Evolutionary conservation across 2,888 invertebrate species (phyloP).

Genomic region (Eristalis pertinax): DNA sequence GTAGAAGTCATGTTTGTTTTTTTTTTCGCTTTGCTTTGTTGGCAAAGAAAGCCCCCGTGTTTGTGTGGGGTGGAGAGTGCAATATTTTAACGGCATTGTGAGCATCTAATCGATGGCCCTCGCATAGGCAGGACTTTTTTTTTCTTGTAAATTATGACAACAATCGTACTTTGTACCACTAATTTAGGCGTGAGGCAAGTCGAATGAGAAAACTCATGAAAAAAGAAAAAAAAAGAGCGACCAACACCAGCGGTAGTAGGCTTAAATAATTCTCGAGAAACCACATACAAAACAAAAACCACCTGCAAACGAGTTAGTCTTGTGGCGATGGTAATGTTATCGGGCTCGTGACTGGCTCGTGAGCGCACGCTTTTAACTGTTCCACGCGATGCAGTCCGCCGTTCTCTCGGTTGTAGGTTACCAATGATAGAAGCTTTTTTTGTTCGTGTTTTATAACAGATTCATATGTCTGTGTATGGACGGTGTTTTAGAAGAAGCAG

Average conservation of each 20-base stretch:
- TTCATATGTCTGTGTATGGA: too few relatives aligned
- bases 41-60: background rate
- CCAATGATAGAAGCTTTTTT: background rate
- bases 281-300: conserved; percentile 1
- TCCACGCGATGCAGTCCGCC: background rate
- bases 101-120: too few relatives aligned
- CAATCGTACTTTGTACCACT: too few relatives aligned
- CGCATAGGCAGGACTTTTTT: too few relatives aligned
- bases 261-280: conserved; percentile 1
- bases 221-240: background rate
- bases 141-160: too few relatives aligned
- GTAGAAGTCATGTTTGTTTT: background rate
- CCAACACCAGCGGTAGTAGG: background rate
- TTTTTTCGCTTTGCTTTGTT: background rate
- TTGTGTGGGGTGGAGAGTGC: too few relatives aligned
- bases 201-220: too few relatives aligned
- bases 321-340: conserved; percentile 3
- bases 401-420: background rate
- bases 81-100: too few relatives aligned
- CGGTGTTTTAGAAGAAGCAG: too few relatives aligned
- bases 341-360: conserved; percentile 15
- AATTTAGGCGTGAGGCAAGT: background rate
- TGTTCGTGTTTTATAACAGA: too few relatives aligned
- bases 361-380: conserved; percentile 11
- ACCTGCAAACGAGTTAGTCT: conserved; percentile 33